Conservation (phyloP, 2,113 vertebrate species). For the Antigone vipio region DNA sequence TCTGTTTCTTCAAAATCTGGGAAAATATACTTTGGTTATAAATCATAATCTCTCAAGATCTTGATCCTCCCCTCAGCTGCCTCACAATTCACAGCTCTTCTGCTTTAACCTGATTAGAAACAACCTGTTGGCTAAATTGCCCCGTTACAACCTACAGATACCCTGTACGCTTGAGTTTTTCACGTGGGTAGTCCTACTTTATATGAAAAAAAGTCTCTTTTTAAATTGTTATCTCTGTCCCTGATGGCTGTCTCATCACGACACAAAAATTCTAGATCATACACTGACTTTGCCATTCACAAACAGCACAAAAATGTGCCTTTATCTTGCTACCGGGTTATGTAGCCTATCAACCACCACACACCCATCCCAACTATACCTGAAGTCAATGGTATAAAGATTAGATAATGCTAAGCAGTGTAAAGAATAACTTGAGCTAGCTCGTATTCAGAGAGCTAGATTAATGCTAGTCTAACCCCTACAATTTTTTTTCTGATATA, state of each 20-base stretch:
- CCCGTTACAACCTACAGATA: not conserved
- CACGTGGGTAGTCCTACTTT: not conserved
- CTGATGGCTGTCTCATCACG: not conserved
- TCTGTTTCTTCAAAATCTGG: constrained; percentile 7
- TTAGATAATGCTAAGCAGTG: not conserved
- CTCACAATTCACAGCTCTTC: not conserved
- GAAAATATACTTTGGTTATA: constrained; percentile 5
- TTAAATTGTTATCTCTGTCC: not conserved
- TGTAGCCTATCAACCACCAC: not conserved
- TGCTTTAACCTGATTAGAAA: not conserved
- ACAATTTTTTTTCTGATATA: not conserved
- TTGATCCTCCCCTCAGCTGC: not conserved
- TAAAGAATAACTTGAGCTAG: not conserved
- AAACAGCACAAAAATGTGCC: not conserved
- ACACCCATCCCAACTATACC: not conserved
- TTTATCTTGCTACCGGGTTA: rapidly evolving
- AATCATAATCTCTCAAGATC: not conserved
- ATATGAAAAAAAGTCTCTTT: not conserved
- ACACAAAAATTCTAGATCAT: not conserved
- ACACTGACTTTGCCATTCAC: not conserved
- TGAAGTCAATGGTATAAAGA: not conserved
- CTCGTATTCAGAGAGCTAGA: not conserved
- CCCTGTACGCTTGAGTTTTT: not conserved
- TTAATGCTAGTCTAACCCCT: not conserved
- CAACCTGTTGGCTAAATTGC: not conserved